These are phyloP conservation scores for Hemiprocne comata DNA, from an alignment of 2,113 vertebrate genomes.

Conservation along the genomic window DNA sequence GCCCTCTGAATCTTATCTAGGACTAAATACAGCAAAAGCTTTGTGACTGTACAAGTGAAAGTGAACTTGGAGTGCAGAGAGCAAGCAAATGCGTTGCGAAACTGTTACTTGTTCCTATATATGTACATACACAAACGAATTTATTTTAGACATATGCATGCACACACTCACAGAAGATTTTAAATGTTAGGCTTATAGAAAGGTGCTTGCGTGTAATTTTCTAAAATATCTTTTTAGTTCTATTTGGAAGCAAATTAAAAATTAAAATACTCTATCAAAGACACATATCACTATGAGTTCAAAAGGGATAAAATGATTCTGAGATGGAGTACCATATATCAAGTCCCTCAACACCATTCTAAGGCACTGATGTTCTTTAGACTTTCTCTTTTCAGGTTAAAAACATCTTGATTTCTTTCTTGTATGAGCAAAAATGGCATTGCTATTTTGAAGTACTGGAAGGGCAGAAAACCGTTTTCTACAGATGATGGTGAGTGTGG, in stretches of 20 bases:
- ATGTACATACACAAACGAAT: not conserved
- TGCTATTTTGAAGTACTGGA: not conserved
- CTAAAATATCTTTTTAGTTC: not conserved
- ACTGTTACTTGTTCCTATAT: not conserved
- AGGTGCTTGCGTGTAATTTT: not conserved
- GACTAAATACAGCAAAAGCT: not conserved
- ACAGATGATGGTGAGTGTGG: not conserved
- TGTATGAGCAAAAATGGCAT: not conserved
- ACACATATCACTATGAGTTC: not conserved
- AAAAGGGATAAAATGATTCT: not conserved
- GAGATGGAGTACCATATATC: not conserved
- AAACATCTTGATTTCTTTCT: not conserved
- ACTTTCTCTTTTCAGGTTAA: not conserved
- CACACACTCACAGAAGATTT: not conserved
- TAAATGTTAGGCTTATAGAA: not conserved
- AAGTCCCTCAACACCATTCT: not conserved
- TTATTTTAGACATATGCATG: not conserved
- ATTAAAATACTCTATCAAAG: not conserved
- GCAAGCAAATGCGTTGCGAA: not conserved
- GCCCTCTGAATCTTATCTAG: conserved; percentile 27
- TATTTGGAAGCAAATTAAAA: not conserved
- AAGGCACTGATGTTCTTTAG: not conserved
- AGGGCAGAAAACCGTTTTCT: not conserved
- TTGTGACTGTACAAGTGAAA: not conserved
- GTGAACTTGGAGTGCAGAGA: not conserved